Base-by-base conservation (phyloP, 2,113 vertebrate species). In the Thunnus thynnus region DNA sequence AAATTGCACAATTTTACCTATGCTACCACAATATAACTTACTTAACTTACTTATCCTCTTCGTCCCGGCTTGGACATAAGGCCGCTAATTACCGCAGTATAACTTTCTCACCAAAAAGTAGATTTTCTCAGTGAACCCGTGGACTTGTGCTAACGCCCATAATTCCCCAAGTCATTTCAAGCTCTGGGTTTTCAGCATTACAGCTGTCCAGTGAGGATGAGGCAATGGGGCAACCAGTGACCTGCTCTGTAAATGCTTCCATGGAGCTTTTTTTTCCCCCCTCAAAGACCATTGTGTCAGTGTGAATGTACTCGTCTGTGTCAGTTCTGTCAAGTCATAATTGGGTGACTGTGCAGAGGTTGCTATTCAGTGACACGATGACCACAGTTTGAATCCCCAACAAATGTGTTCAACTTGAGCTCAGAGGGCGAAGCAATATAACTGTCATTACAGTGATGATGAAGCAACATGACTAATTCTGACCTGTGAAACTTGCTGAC, bases 231-330 rank as follows among this genome's bases (percentile, higher is more conserved):
- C 27, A 18, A 69, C 30, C 76, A 62, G 47, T 63, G 66, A 80
- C 69, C 65, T 47, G 11, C 71, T 82, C 61, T 67, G 60, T 85
- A 80, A 90, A 88, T 67, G 73, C 52, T 74, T 79, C 72, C 78
- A 84, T 55, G 47, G 14, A 81, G 76, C 44, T 69, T 74, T 71
- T 87, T 85, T 50, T 18, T 17, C 64, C 72, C 56, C 62, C 47
- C 69, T 87, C 64, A 72, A 78, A 79, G 54, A 78, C 63, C 61
- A 75, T 67, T 72, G 78, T 86, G 86, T 81, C 87, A 81, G 14
- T 3, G 5, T 80, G 73, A 80, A 72, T 51, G 36, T 69, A 41
- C 32, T 72, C 44, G 16, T 82, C 70, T 80, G 52, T 71, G 82
- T 84, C 83, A 63, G 32, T 36, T 66, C 80, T 57, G 83, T 77